Conservation (phyloP, 2,888 invertebrate genomes). For the Pediacus dermestoides region DNA sequence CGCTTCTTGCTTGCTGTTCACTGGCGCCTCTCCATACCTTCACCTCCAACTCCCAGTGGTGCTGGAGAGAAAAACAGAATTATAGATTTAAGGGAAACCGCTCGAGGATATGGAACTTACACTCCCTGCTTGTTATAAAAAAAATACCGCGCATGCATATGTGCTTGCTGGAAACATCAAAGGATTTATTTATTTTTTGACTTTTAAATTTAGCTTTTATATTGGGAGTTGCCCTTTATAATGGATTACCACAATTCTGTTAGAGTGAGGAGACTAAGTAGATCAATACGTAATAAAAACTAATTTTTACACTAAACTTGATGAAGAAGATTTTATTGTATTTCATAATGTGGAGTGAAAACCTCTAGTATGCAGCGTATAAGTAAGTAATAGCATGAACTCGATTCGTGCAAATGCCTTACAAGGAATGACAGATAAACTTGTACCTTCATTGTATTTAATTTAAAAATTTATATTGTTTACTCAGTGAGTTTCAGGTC, state of each 20-base stretch:
- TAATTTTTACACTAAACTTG: too few relatives aligned
- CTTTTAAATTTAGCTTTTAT: constrained; percentile 15
- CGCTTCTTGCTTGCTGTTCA: constrained; percentile 16
- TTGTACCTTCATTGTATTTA: too few relatives aligned
- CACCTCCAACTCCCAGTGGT: constrained; percentile 19
- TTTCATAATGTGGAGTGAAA: too few relatives aligned
- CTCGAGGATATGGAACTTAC: constrained; percentile 16
- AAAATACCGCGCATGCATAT: constrained; percentile 14
- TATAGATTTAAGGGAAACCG: constrained; percentile 26
- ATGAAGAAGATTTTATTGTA: too few relatives aligned
- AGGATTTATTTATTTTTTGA: constrained; percentile 19
- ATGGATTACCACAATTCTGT: constrained; percentile 8
- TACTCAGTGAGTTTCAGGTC: too few relatives aligned
- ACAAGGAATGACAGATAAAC: too few relatives aligned
- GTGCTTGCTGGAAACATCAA: constrained; percentile 16
- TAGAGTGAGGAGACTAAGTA: too few relatives aligned
- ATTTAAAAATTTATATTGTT: too few relatives aligned
- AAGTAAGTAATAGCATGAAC: too few relatives aligned
- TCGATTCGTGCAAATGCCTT: too few relatives aligned
- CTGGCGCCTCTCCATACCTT: constrained; percentile 7
- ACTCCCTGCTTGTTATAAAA: constrained; percentile 14
- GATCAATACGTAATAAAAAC: too few relatives aligned
- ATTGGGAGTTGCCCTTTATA: constrained; percentile 8
- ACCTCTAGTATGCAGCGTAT: too few relatives aligned
- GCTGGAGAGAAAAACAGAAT: constrained; percentile 28